These are phyloP conservation scores for Polylopha cassiicola DNA, from an alignment of 2,888 invertebrate genomes.

Conservation along the genomic window DNA sequence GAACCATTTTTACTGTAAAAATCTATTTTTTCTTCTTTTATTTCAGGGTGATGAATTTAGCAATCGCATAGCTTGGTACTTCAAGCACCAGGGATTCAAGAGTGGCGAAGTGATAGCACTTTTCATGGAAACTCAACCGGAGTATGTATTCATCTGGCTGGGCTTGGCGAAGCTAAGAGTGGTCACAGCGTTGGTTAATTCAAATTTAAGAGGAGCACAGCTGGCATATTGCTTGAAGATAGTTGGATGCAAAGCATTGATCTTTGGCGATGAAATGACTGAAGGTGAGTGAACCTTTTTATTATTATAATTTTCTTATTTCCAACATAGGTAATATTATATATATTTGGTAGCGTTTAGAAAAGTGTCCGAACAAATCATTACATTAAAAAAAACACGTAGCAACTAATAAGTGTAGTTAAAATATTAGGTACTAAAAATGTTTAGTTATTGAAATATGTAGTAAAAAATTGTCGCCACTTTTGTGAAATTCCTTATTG, in stretches of 20 bases:
- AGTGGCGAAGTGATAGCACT: constrained; percentile 91
- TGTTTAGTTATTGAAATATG: too few species aligned
- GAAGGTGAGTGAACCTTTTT: constrained; percentile 47
- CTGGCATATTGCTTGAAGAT: constrained; percentile 88
- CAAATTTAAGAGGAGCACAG: constrained; percentile 87
- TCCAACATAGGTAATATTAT: too few species aligned
- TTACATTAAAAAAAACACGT: too few species aligned
- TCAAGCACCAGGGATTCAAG: constrained; percentile 69
- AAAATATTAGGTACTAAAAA: too few species aligned
- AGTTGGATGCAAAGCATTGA: constrained; percentile 86
- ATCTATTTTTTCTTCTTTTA: constrained; percentile 9
- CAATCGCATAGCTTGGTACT: constrained; percentile 76
- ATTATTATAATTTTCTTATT: too few species aligned
- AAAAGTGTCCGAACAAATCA: too few species aligned
- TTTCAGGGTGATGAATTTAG: constrained; percentile 77
- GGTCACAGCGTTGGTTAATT: constrained; percentile 91
- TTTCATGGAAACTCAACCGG: constrained; percentile 92
- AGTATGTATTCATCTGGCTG: constrained; percentile 93
- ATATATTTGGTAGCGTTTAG: too few species aligned
- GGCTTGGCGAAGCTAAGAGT: constrained; percentile 91
- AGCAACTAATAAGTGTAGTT: too few species aligned
- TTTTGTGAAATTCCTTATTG: too few species aligned
- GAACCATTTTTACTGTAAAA: neutral
- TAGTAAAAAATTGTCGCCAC: too few species aligned
- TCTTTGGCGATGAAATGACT: constrained; percentile 82